phyloP scores from a whole-genome alignment of 2,888 invertebrate species.

The Baccha elongata region DNA sequence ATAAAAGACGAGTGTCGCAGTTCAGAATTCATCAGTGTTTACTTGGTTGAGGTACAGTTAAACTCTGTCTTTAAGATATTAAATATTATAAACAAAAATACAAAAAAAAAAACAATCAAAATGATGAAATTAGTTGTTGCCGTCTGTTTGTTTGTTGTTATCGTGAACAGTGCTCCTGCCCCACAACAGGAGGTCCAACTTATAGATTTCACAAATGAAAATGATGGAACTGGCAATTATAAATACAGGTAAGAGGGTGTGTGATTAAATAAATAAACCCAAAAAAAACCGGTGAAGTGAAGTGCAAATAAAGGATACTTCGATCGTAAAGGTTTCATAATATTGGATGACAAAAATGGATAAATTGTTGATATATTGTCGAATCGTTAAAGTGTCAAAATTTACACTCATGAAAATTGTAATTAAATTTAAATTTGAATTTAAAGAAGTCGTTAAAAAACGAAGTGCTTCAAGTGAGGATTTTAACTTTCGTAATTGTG shows the following conservation, averaged over 20 bases:
- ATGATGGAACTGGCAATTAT: slow-evolving; percentile 76
- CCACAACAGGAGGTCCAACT: slow-evolving; percentile 75
- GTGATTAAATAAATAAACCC: background rate
- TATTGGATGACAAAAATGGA: background rate
- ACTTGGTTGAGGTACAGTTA: slow-evolving; percentile 69
- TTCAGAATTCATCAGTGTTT: slow-evolving; percentile 76
- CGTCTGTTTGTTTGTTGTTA: slow-evolving; percentile 72
- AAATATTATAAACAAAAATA: slow-evolving; percentile 21
- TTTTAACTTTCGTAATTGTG: too few species aligned
- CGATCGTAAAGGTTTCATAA: background rate
- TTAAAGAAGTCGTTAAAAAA: too few species aligned
- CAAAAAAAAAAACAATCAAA: slow-evolving; percentile 52
- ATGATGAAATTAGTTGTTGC: slow-evolving; percentile 74
- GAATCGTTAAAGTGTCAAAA: background rate
- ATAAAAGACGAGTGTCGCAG: slow-evolving; percentile 76
- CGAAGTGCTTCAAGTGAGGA: too few species aligned
- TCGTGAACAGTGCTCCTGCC: slow-evolving; percentile 74
- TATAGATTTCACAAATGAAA: slow-evolving; percentile 74
- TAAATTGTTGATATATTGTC: background rate
- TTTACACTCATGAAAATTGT: too few species aligned
- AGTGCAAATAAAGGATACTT: slow-evolving; percentile 5
- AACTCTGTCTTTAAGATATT: slow-evolving; percentile 49
- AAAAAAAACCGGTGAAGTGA: background rate
- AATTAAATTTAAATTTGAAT: too few species aligned
- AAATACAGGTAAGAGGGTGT: slow-evolving; percentile 76